Percentiles rank a stretch among this genome's conserved stretches.
Conservation (phyloP, 37 sponge, comb jelly and placozoan species). For the Eunapius fragilis region DNA sequence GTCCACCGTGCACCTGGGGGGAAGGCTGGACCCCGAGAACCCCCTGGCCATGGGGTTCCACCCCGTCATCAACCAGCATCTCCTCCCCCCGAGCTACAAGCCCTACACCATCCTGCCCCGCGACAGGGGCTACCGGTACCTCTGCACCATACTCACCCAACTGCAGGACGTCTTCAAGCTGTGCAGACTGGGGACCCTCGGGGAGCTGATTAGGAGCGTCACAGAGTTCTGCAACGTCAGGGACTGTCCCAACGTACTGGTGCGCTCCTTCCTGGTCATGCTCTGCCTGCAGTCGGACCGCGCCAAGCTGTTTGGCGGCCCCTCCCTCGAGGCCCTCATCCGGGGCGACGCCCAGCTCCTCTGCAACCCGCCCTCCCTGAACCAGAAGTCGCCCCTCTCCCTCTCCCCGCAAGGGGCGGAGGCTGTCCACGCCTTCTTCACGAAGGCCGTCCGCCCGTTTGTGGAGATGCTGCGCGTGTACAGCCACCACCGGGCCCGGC, state of each 20-base stretch:
- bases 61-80: conserved; percentile 76
- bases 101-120: conserved; percentile 51
- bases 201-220: conserved; percentile 30
- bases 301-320: conserved; percentile 51
- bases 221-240: conserved; percentile 27
- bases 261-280: conserved; percentile 63
- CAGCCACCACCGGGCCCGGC: conserved; percentile 79
- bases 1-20: conserved; percentile 44
- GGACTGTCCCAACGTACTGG: conserved; percentile 64
- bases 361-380: conserved; percentile 74
- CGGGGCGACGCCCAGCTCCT: conserved; percentile 61
- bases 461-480: conserved; percentile 61
- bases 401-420: conserved; percentile 50
- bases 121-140: conserved; percentile 7
- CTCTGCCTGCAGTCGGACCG: conserved; percentile 44
- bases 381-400: conserved; percentile 64
- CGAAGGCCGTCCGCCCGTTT: conserved; percentile 21
- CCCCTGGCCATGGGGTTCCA: conserved; percentile 71
- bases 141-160: conserved; percentile 30
- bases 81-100: conserved; percentile 83
- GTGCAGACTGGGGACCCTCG: conserved; percentile 36
- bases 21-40: conserved; percentile 44
- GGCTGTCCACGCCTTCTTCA: conserved; percentile 48
- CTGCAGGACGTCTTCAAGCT: conserved; percentile 38
- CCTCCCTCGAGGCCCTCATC: conserved; percentile 45